Evolutionary conservation across 2,888 invertebrate species (phyloP).

Genomic region (Hemaris fuciformis): DNA sequence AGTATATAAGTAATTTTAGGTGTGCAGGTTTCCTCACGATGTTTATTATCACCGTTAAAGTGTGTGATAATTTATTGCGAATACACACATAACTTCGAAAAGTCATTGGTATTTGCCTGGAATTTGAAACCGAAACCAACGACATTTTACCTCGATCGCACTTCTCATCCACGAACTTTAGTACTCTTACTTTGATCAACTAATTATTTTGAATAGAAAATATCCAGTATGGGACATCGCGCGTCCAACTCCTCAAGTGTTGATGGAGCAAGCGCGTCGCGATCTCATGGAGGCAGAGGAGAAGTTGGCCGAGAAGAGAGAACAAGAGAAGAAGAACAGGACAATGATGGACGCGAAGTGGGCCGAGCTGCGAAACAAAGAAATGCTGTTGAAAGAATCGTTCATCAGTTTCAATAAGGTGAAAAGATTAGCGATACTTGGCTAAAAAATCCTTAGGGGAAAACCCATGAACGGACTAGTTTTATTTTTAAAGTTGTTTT

Average conservation of each 20-base stretch:
- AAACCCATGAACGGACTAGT: neutral
- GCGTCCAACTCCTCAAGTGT: slow-evolving; percentile 77
- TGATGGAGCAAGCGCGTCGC: slow-evolving; percentile 78
- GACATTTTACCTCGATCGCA: no score
- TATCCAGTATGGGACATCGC: slow-evolving; percentile 84
- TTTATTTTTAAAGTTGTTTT: no score
- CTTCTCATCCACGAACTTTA: no score
- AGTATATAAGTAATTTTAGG: no score
- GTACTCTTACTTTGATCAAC: neutral
- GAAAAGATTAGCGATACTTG: neutral
- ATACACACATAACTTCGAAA: no score
- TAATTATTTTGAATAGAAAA: slow-evolving; percentile 56
- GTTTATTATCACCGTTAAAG: no score
- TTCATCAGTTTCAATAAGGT: slow-evolving; percentile 84
- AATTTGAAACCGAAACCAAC: no score
- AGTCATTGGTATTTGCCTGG: no score
- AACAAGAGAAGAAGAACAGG: slow-evolving; percentile 64
- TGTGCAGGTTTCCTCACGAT: no score
- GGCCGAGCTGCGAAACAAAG: slow-evolving; percentile 77
- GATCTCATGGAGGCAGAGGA: slow-evolving; percentile 77
- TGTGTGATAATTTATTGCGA: no score
- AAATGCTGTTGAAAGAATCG: slow-evolving; percentile 77
- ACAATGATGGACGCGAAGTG: slow-evolving; percentile 76
- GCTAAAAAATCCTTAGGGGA: neutral
- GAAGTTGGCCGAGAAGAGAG: slow-evolving; percentile 66